Evolutionary conservation across 2,888 invertebrate genomes (phyloP).

Genomic region (Oscheius sp.): DNA sequence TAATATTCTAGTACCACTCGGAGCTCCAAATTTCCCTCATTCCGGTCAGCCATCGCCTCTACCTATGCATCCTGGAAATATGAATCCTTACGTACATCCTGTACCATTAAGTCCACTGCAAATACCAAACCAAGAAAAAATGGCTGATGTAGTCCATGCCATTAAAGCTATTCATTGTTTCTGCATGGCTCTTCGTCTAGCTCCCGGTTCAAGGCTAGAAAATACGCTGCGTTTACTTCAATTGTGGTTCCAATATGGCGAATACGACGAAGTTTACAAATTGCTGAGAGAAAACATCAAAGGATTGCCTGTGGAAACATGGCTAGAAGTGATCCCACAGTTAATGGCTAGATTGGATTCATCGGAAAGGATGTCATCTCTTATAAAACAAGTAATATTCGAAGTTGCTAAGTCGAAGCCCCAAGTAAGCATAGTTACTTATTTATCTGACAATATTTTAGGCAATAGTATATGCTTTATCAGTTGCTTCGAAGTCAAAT

Average conservation of each 20-base stretch:
- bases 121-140: slow-evolving; percentile 13
- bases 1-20: slow-evolving; percentile 17
- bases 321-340: slow-evolving; percentile 98
- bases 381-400: slow-evolving; percentile 91
- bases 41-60: slow-evolving; percentile 9
- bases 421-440: slow-evolving; percentile 76
- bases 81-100: neutral
- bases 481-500: slow-evolving; percentile 94
- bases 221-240: slow-evolving; percentile 92
- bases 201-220: slow-evolving; percentile 81
- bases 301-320: slow-evolving; percentile 94
- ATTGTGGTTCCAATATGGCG: slow-evolving; percentile 91
- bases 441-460: slow-evolving; percentile 3
- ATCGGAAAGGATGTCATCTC: slow-evolving; percentile 82
- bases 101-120: slow-evolving; percentile 3
- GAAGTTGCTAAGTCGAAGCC: slow-evolving; percentile 98
- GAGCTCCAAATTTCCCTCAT: slow-evolving; percentile 2
- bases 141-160: slow-evolving; percentile 40
- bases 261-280: slow-evolving; percentile 91
- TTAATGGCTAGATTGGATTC: slow-evolving; percentile 97
- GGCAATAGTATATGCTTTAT: slow-evolving; percentile 92
- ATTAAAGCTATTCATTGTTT: slow-evolving; percentile 57
- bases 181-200: slow-evolving; percentile 61
- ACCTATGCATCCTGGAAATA: neutral
- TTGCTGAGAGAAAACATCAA: slow-evolving; percentile 91